These are phyloP conservation scores for Pachyseris speciosa DNA, from an alignment of 64 coral and sea anemone genomes.

Conservation along the genomic window DNA sequence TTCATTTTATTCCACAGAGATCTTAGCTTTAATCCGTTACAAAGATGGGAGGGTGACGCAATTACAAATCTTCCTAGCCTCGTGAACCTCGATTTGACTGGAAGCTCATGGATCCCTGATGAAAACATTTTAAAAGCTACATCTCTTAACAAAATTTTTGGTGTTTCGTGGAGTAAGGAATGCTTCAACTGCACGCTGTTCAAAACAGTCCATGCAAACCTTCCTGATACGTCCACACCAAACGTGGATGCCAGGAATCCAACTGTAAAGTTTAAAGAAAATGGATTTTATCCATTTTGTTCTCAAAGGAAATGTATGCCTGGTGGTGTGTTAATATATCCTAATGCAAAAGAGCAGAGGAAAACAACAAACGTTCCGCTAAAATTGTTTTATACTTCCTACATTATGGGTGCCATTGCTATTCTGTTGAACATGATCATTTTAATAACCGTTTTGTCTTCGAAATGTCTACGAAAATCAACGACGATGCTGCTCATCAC, in stretches of 20 bases:
- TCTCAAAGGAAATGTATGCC: background rate
- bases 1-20: slow-evolving; percentile 30
- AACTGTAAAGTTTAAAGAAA: too few species aligned
- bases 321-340: too few species aligned
- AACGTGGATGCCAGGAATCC: background rate
- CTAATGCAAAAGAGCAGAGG: background rate
- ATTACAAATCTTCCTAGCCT: slow-evolving; percentile 23
- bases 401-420: slow-evolving; percentile 10
- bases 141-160: background rate
- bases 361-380: background rate
- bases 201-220: background rate
- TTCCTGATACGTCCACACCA: background rate
- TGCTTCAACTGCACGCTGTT: slow-evolving; percentile 37
- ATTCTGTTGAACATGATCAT: slow-evolving; percentile 30
- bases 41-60: slow-evolving; percentile 43
- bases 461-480: slow-evolving; percentile 29
- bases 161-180: slow-evolving; percentile 36
- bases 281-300: slow-evolving; percentile 32
- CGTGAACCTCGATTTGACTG: slow-evolving; percentile 9
- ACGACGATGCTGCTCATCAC: slow-evolving; percentile 53
- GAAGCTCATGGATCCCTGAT: slow-evolving; percentile 29
- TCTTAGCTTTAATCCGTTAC: slow-evolving; percentile 31
- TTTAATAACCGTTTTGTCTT: slow-evolving; percentile 13
- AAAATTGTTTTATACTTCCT: slow-evolving; percentile 44
- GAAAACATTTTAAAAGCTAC: slow-evolving; percentile 11